phyloP scores from a whole-genome alignment of 2,797 vertebrate species.

The Gallinago solitaria region DNA sequence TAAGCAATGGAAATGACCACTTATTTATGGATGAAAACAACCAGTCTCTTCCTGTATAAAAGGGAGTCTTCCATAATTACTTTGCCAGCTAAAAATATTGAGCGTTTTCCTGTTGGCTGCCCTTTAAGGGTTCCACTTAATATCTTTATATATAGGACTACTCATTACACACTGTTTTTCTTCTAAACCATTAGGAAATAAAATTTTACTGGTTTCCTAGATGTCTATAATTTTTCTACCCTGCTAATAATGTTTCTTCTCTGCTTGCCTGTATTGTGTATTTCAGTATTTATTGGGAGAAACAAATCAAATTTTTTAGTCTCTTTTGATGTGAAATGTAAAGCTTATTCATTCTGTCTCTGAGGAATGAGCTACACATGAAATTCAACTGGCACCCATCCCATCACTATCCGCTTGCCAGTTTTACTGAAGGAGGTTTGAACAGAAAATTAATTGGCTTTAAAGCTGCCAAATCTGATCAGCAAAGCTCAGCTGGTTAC shows the following conservation, averaged over 20 bases:
- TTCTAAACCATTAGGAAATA: background rate
- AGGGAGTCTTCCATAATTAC: background rate
- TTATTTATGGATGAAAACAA: too few relatives aligned
- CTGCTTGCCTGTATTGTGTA: background rate
- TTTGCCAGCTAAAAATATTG: background rate
- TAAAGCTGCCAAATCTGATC: conserved; percentile 60
- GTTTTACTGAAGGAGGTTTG: conserved; percentile 35
- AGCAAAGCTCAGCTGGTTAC: conserved; percentile 48
- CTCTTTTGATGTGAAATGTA: background rate
- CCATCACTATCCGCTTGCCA: conserved; percentile 22
- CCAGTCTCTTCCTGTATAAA: background rate
- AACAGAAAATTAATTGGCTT: conserved; percentile 69
- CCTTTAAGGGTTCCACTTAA: background rate
- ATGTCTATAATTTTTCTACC: background rate
- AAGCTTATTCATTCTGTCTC: background rate
- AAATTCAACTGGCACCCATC: background rate
- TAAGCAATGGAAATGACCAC: background rate
- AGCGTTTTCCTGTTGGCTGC: background rate
- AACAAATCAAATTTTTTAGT: background rate
- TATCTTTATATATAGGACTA: background rate
- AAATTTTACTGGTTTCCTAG: background rate
- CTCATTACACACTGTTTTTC: background rate
- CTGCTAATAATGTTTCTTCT: background rate
- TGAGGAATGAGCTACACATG: background rate
- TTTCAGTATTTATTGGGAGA: background rate